Evolutionary conservation across 2,888 invertebrate genomes (phyloP).

Genomic region (Brachyptera risi): DNA sequence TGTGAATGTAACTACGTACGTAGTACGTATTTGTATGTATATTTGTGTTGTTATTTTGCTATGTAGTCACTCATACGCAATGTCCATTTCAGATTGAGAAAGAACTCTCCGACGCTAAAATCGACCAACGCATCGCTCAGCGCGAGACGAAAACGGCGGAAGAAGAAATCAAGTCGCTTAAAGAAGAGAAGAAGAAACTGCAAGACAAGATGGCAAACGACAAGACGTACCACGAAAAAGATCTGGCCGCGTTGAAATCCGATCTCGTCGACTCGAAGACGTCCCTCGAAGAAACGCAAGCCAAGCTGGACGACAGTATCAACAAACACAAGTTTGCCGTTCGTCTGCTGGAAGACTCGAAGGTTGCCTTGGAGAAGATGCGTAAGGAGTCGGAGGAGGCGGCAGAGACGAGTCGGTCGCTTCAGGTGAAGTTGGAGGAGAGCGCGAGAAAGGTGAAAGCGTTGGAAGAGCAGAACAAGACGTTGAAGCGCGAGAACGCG

Average conservation of each 20-base stretch:
- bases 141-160: conserved; percentile 59
- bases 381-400: too few relatives aligned
- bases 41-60: too few relatives aligned
- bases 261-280: conserved; percentile 13
- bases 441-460: neutral
- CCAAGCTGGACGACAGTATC: conserved; percentile 19
- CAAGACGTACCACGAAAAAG: conserved; percentile 45
- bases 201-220: conserved; percentile 41
- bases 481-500: neutral
- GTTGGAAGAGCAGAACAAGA: neutral
- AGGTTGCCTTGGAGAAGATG: too few relatives aligned
- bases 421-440: neutral
- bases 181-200: conserved; percentile 51
- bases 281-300: conserved; percentile 1
- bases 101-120: conserved; percentile 57
- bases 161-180: conserved; percentile 50
- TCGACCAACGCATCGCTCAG: conserved; percentile 59
- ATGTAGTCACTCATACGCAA: too few relatives aligned
- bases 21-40: too few relatives aligned
- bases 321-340: too few relatives aligned
- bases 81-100: conserved; percentile 56
- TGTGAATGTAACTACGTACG: too few relatives aligned
- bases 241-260: conserved; percentile 37
- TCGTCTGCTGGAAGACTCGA: too few relatives aligned
- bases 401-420: neutral